phyloP scores from a whole-genome alignment of 1,140 invertebrate species.

The Melitaea cinxia region DNA sequence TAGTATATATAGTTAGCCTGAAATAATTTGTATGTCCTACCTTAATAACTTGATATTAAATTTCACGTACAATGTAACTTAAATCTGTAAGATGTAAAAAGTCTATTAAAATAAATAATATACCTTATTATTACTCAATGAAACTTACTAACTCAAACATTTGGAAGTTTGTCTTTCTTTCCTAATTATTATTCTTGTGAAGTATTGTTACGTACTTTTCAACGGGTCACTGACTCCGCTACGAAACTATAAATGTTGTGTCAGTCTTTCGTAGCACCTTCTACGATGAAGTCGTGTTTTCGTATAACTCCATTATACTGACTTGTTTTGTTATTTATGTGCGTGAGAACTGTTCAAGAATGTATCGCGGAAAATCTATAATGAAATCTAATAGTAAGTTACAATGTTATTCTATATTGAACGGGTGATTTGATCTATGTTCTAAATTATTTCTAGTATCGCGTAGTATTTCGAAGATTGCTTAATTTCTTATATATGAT shows the following conservation, averaged over 20 bases:
- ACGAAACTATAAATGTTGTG: neutral
- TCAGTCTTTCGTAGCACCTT: conserved; percentile 17
- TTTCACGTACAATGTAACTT: too few relatives aligned
- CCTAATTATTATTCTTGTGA: too few relatives aligned
- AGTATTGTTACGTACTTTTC: neutral
- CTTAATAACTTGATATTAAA: too few relatives aligned
- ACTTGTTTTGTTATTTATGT: conserved; percentile 1
- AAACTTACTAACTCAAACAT: too few relatives aligned
- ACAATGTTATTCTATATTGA: neutral
- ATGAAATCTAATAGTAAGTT: conserved; percentile 29
- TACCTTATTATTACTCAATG: too few relatives aligned
- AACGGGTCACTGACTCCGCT: conserved; percentile 19
- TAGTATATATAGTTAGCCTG: too few relatives aligned
- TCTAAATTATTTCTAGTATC: neutral
- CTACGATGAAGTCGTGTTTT: conserved; percentile 13
- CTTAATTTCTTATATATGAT: too few relatives aligned
- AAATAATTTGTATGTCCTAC: too few relatives aligned
- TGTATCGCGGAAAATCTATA: conserved; percentile 19
- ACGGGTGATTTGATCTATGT: neutral
- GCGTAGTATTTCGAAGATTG: neutral
- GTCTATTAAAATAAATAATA: too few relatives aligned
- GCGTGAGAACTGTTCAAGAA: neutral
- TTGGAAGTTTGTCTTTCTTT: too few relatives aligned
- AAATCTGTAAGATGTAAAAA: too few relatives aligned
- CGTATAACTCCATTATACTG: neutral